A percentile compares a stretch with the other conserved stretches of the same genome.
These are phyloP conservation scores for Hafferia zeledoni DNA, from an alignment of 2,797 vertebrate genomes.

Conservation along the genomic window DNA sequence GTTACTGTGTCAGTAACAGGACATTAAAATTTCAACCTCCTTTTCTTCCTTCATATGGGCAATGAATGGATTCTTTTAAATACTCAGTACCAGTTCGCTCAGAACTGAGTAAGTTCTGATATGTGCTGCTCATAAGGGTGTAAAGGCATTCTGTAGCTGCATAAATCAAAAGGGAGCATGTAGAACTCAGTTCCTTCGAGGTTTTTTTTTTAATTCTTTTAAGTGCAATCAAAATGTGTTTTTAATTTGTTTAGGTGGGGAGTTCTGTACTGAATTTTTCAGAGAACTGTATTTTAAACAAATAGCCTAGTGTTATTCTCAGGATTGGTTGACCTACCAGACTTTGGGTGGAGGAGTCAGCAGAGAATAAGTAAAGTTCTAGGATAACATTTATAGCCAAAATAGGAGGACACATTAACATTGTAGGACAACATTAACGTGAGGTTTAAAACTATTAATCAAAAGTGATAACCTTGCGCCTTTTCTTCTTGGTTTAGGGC, in stretches of 20 bases:
- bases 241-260: background rate
- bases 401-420: background rate
- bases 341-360: background rate
- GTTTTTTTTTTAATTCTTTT: background rate
- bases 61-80: background rate
- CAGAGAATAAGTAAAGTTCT: background rate
- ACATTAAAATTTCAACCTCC: background rate
- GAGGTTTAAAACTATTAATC: background rate
- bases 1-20: background rate
- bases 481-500: background rate
- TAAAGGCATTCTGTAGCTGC: background rate
- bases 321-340: background rate
- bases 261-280: background rate
- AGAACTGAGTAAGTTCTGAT: background rate
- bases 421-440: background rate
- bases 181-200: background rate
- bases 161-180: background rate
- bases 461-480: background rate
- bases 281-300: background rate
- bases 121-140: rapidly evolving
- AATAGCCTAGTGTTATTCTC: background rate
- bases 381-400: background rate
- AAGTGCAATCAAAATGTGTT: background rate
- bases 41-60: background rate
- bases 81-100: background rate